Evolutionary conservation across 2,797 vertebrate species (phyloP), one percentile per base, ranked within the genome.

Genomic region (Nannoperca obscura): DNA sequence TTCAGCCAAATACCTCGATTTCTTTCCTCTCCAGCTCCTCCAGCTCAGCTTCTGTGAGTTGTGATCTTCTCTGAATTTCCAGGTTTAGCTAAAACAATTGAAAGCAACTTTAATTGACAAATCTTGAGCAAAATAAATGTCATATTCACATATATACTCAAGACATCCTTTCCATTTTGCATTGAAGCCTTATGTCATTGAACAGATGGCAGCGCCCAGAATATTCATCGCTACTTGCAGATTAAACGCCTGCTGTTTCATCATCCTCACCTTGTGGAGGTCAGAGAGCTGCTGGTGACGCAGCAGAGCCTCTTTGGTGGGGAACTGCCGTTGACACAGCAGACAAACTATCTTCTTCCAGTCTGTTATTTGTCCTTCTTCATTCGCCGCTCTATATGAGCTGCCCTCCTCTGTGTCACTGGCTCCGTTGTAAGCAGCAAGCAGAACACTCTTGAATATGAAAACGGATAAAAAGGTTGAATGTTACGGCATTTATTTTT

Each of bases 221-320:
- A 84, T 86, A 83, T 82, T 81, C 72, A 74, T 57, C 40, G 58
- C 57, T 42, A 13, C 67, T 75, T 68, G 60, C 80, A 76, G 75
- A 85, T 66, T 40, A 71, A 70, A 79, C 52, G 44, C 84, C 74
- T 65, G 85, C 85, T 61, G 82, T 71, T 60, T 40, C 32, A 9
- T 52, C 61, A 7, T n/a, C 59, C 40, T 94, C 88, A 99, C 98
- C 97, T 98, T 99, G 95, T 99, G 97, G 53, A 99, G 93, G 89
- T 99, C 97, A 0, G 98, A 99, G 49, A 98, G 95, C 88, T 98
- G 97, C 89, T 98, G 97, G 88, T 98, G 97, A 82, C 97, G 94
- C 76, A 96, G 91, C 52, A 98, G 88, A 50, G 96, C 96, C 1
- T 98, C 98, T 90, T 95, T 97, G 86, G 94, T 97, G 63, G 97